Evolutionary conservation across 2,888 invertebrate species (phyloP).

Genomic region (Cacoxenus indagator): DNA sequence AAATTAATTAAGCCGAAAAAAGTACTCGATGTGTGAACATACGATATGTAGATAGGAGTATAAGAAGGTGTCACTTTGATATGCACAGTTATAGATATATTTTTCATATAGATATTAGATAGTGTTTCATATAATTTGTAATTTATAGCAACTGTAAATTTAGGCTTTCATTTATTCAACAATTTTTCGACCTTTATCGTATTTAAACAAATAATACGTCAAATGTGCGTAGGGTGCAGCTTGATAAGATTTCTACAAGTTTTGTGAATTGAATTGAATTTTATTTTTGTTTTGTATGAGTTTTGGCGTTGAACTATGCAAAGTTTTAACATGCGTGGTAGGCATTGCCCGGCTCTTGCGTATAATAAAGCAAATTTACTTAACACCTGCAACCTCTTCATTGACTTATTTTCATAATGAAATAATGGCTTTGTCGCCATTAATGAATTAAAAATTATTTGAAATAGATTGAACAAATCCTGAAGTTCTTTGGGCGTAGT

Average conservation of each 20-base stretch:
- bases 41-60: background rate
- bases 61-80: background rate
- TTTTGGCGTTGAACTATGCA: background rate
- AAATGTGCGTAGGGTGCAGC: background rate
- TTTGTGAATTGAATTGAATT: no score
- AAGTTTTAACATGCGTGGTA: no score
- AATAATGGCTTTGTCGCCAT: no score
- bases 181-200: constrained; percentile 47
- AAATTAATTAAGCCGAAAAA: constrained; percentile 57
- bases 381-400: no score
- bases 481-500: no score
- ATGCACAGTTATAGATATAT: background rate
- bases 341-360: no score
- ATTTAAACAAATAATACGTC: constrained; percentile 43
- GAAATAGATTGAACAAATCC: no score
- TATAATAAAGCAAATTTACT: no score
- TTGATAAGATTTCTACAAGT: background rate
- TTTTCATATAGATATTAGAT: no score
- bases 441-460: no score
- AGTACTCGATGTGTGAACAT: constrained; percentile 50
- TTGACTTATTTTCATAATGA: no score
- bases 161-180: constrained; percentile 39
- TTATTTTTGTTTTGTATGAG: no score
- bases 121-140: background rate
- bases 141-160: constrained; percentile 9